These are phyloP conservation scores for Anolis sagrei DNA, from an alignment of 2,113 vertebrate genomes.

Conservation along the genomic window DNA sequence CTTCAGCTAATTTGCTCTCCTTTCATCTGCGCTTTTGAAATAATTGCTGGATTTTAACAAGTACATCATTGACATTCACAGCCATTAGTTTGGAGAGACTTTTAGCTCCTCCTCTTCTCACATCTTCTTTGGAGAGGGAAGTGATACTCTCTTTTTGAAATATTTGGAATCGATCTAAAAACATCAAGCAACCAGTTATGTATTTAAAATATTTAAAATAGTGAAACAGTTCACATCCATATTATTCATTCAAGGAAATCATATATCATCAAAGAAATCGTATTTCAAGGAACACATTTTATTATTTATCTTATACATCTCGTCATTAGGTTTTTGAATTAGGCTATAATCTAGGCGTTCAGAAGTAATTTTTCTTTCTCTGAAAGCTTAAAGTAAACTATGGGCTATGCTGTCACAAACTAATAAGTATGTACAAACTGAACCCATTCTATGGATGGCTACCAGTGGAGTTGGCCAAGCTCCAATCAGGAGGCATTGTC, in stretches of 20 bases:
- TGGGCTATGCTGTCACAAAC: neutral
- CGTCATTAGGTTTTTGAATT: neutral
- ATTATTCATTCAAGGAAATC: neutral
- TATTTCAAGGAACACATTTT: neutral
- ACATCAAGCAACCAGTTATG: neutral
- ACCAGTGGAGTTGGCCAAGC: no score
- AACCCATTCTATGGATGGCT: no score
- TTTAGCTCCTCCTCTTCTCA: constrained; percentile 7
- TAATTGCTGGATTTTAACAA: constrained; percentile 38
- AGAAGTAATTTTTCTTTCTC: neutral
- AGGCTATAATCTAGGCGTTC: neutral
- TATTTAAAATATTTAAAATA: neutral
- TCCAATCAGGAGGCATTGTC: no score
- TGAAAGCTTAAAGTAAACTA: neutral
- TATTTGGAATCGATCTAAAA: neutral
- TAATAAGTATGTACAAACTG: neutral
- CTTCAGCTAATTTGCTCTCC: constrained; percentile 25
- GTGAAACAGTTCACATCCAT: neutral
- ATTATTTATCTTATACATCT: neutral
- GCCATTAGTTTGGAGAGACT: neutral
- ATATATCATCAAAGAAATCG: neutral
- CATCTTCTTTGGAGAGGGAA: neutral
- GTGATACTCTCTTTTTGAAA: neutral
- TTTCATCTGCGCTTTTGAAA: constrained; percentile 23
- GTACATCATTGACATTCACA: neutral